phyloP scores from a whole-genome alignment of 2,888 invertebrate species.

The Eledone cirrhosa region DNA sequence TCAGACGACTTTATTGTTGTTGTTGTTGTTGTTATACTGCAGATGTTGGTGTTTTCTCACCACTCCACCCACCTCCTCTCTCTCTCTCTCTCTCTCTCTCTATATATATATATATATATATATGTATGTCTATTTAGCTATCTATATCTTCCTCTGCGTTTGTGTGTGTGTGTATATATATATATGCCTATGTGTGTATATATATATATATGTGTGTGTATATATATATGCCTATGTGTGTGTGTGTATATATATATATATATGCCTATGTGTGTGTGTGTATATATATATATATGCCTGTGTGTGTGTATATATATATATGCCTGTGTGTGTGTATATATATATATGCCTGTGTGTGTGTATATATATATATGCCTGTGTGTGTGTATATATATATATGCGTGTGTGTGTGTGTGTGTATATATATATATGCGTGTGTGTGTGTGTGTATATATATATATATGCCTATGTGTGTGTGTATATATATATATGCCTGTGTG shows the following conservation, averaged over 20 bases:
- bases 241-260: background rate
- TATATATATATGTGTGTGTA: background rate
- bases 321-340: background rate
- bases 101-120: background rate
- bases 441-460: background rate
- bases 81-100: background rate
- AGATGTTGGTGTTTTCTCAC: no score
- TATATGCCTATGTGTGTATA: background rate
- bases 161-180: background rate
- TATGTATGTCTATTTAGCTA: background rate
- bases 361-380: background rate
- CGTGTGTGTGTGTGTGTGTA: background rate
- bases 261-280: background rate
- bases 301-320: conserved; percentile 12
- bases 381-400: conserved; percentile 1
- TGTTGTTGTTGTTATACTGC: no score
- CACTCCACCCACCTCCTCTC: no score
- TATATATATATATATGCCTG: background rate
- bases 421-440: background rate
- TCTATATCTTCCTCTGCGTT: background rate
- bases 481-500: conserved; percentile 1
- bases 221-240: background rate
- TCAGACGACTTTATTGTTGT: no score
- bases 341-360: background rate
- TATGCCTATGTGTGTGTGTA: background rate